These are phyloP conservation scores for Arrhopalites spinosus DNA, from an alignment of 2,888 invertebrate species.

Conservation along the genomic window DNA sequence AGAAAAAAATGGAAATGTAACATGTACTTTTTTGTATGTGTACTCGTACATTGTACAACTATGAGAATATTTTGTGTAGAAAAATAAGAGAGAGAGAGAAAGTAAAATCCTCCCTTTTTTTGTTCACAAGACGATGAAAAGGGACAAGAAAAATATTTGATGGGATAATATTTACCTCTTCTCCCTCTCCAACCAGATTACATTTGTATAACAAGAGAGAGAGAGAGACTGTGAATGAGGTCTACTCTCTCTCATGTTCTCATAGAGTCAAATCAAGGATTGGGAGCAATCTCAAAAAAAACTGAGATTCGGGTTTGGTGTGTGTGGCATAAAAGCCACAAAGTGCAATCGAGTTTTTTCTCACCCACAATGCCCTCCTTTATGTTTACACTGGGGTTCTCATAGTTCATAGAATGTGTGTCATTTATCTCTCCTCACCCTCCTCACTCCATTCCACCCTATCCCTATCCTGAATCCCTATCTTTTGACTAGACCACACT, in stretches of 20 bases:
- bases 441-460: background rate
- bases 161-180: constrained; percentile 29
- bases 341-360: constrained; percentile 40
- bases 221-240: background rate
- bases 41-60: too few relatives aligned
- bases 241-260: constrained; percentile 22
- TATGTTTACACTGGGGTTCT: background rate
- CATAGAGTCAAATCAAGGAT: constrained; percentile 30
- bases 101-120: too few relatives aligned
- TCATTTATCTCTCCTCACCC: constrained; percentile 2
- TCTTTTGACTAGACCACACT: too few relatives aligned
- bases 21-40: too few relatives aligned
- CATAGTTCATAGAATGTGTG: background rate
- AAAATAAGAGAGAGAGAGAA: background rate
- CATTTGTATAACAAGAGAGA: background rate
- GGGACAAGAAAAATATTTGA: constrained; percentile 28
- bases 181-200: background rate
- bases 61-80: too few relatives aligned
- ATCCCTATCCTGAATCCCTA: too few relatives aligned
- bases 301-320: background rate
- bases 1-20: constrained; percentile 1
- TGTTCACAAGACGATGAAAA: background rate
- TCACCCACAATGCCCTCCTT: constrained; percentile 1
- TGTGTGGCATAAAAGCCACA: constrained; percentile 38
- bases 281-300: constrained; percentile 12